A percentile compares a stretch with the other conserved stretches of the same genome.
Conservation (phyloP, 2,888 invertebrate species). For the Chalcis sispes region DNA sequence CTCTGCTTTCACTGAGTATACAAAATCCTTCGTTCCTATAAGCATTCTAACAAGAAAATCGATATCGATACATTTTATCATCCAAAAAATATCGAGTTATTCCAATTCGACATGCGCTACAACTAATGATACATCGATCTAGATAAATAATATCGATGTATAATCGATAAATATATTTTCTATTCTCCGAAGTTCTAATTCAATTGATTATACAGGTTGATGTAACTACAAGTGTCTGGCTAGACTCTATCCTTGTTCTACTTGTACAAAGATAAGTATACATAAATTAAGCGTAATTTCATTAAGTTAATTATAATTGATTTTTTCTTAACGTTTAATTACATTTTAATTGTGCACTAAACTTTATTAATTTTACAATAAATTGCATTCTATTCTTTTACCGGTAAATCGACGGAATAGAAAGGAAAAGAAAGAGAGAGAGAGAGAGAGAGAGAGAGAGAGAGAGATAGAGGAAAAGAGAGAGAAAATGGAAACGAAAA, state of each 20-base stretch:
- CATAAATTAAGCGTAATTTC: too few species aligned
- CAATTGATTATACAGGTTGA: neutral
- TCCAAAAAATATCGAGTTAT: slow-evolving; percentile 14
- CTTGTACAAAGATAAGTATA: too few species aligned
- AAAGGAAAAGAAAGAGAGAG: too few species aligned
- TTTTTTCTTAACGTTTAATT: too few species aligned
- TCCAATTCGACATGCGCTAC: neutral
- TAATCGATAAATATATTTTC: slow-evolving; percentile 9
- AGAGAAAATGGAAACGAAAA: too few species aligned
- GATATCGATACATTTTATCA: neutral
- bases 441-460: too few species aligned
- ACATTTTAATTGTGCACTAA: too few species aligned
- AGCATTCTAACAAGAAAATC: neutral
- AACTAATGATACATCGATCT: neutral
- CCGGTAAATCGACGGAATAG: too few species aligned
- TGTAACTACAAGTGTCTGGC: neutral
- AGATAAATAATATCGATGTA: slow-evolving; percentile 8
- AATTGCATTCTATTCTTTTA: too few species aligned
- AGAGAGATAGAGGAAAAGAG: too few species aligned
- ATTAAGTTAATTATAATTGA: too few species aligned
- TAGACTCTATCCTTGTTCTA: neutral
- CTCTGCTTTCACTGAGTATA: slow-evolving; percentile 45
- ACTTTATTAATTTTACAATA: too few species aligned
- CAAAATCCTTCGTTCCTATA: slow-evolving; percentile 13
- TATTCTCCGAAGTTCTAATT: neutral